Percentiles rank a stretch among this genome's conserved stretches.
Evolutionary conservation across 2,797 vertebrate species (phyloP).

Genomic region (Leptodactylus fallax): DNA sequence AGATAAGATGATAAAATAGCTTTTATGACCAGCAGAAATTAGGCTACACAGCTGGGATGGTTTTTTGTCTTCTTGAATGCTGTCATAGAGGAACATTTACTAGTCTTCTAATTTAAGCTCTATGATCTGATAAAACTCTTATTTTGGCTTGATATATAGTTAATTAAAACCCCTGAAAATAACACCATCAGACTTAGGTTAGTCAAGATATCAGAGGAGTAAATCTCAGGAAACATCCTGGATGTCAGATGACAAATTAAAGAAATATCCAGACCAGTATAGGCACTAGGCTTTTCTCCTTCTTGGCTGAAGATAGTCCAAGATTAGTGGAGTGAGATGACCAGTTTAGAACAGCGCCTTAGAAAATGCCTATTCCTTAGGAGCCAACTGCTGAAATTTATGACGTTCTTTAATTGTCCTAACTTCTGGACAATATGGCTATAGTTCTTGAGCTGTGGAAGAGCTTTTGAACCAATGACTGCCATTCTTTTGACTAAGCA

Average conservation of each 20-base stretch:
- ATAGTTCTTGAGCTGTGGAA: too few species aligned
- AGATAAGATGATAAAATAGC: conserved; percentile 31
- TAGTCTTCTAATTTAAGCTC: not conserved
- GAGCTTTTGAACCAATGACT: too few species aligned
- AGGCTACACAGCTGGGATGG: not conserved
- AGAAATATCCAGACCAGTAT: too few species aligned
- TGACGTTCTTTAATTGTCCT: too few species aligned
- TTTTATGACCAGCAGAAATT: conserved; percentile 8
- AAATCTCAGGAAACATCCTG: not conserved
- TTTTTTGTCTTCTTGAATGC: not conserved
- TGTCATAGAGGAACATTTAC: not conserved
- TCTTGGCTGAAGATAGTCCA: too few species aligned
- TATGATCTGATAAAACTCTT: not conserved
- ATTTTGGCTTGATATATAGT: not conserved
- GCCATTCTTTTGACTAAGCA: too few species aligned
- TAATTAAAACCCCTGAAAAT: not conserved
- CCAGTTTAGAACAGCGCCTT: too few species aligned
- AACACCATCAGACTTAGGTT: not conserved
- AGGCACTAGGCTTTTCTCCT: too few species aligned
- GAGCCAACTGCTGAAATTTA: too few species aligned
- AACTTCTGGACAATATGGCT: too few species aligned
- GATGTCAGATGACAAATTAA: not conserved
- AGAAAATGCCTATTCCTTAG: too few species aligned
- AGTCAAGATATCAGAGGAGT: not conserved
- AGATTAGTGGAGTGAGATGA: too few species aligned